Base-by-base conservation (phyloP, 2,113 vertebrate species). In the Peromyscus polionotus region DNA sequence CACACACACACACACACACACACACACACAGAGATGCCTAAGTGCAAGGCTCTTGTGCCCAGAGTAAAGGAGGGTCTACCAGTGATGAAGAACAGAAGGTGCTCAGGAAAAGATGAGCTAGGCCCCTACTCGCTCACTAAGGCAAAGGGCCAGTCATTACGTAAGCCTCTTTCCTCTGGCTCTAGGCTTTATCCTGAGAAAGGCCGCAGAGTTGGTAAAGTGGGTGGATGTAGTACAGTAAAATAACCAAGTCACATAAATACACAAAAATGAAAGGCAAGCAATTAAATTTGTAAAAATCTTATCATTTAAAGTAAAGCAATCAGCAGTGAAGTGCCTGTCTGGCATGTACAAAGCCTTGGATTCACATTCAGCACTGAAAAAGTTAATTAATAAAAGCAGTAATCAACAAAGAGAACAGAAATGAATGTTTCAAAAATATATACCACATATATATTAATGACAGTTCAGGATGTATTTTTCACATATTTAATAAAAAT, bases 1-100 rank as follows among this genome's bases (percentile, higher is more conserved):
- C 73, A 97, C 65, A 92, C 95, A 87, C 73, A 97, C 65, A 92
- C 95, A 87, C 39, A 91, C 65, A 92, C 95, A 87, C 65, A 92
- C 39, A 91, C 65, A 92, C 95, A 87, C 65, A 92, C 94, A 87
- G 68, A 97, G 75, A 76, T 77, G 90, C 12, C 45, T 77, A 88
- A 95, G 39, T 67, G 45, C 42, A 84, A 75, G 75, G 83, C 39
- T 65, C 95, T 88, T 93, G 39, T 96, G 92, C 39, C 97, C 70
- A 93, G 83, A 97, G 89, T 70, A 92, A 93, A 91, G 42, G 65
- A 89, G 14, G 24, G 86, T 96, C 68, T 51, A 93, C 77, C 28
- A 90, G 39, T 93, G 80, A 81, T 31, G 11, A 17, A 95, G 19
- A 22, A 87, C 7, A 90, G 39, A n/a, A 91, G 72, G 80, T 57